These are phyloP conservation scores for Drosophila stalkeri DNA, from an alignment of 2,888 invertebrate species.

Conservation along the genomic window DNA sequence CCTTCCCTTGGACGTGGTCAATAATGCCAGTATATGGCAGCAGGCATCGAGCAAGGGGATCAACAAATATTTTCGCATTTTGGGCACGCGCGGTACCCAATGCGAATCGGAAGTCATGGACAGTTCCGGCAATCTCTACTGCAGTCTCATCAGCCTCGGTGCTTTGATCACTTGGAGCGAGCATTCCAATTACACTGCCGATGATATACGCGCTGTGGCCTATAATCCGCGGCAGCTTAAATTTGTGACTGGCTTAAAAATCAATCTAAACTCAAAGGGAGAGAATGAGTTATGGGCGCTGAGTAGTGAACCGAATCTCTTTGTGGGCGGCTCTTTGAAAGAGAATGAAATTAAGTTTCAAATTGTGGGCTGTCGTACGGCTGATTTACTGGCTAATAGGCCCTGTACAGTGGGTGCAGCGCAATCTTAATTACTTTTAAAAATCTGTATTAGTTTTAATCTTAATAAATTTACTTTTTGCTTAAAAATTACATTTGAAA, in stretches of 20 bases:
- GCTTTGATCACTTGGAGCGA: constrained; percentile 92
- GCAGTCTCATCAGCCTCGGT: constrained; percentile 89
- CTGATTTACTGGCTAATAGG: constrained; percentile 76
- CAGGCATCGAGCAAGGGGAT: constrained; percentile 83
- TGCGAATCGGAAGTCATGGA: constrained; percentile 91
- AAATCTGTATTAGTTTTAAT: constrained; percentile 13
- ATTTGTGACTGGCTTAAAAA: constrained; percentile 91
- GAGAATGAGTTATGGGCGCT: constrained; percentile 89
- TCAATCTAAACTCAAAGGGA: constrained; percentile 87
- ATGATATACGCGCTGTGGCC: constrained; percentile 86
- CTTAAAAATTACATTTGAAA: constrained; percentile 14
- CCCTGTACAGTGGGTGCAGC: constrained; percentile 75
- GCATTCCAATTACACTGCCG: constrained; percentile 87
- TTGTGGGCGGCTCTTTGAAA: constrained; percentile 62
- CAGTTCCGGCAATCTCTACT: constrained; percentile 89
- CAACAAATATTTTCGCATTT: constrained; percentile 86
- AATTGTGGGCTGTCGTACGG: constrained; percentile 87
- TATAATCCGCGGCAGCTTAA: constrained; percentile 88
- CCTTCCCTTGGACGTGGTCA: constrained; percentile 87
- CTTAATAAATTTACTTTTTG: background rate
- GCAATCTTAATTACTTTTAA: constrained; percentile 8
- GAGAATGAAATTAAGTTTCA: constrained; percentile 88
- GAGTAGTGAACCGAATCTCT: constrained; percentile 83
- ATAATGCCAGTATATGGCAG: constrained; percentile 86
- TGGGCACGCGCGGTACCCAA: constrained; percentile 88